A percentile compares a stretch with the other conserved stretches of the same genome.
These are phyloP conservation scores for Pantherophis alleghaniensis DNA, from an alignment of 2,797 vertebrate species.

Conservation along the genomic window DNA sequence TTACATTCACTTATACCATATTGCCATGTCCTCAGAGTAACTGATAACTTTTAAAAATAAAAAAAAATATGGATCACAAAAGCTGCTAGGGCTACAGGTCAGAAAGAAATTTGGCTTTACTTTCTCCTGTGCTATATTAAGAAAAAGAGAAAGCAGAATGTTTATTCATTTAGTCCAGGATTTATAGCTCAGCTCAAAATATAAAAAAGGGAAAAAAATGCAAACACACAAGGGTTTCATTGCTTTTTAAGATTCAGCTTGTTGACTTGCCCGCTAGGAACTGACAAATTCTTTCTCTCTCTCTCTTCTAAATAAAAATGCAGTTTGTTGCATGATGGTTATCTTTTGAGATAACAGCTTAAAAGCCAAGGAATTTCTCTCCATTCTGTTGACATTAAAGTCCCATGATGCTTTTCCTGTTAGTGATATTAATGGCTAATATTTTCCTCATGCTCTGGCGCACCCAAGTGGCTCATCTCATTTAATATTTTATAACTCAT, in stretches of 20 bases:
- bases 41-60: conserved; percentile 50
- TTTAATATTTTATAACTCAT: conserved; percentile 33
- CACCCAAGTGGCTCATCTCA: neutral
- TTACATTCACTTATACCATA: neutral
- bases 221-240: conserved; percentile 25
- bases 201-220: conserved; percentile 10
- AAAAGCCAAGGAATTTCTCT: conserved; percentile 22
- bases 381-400: conserved; percentile 8
- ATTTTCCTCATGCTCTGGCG: conserved; percentile 1
- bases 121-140: conserved; percentile 50
- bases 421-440: neutral
- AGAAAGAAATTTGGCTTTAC: conserved; percentile 63
- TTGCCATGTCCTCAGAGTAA: conserved; percentile 51
- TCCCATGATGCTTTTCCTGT: conserved; percentile 9
- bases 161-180: conserved; percentile 54
- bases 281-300: neutral
- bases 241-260: conserved; percentile 49
- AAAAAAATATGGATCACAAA: conserved; percentile 46
- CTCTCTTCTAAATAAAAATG: conserved; percentile 7
- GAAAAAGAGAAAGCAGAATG: conserved; percentile 30
- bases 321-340: conserved; percentile 1
- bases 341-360: conserved; percentile 26
- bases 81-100: conserved; percentile 50
- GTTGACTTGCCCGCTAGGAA: conserved; percentile 15
- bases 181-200: conserved; percentile 55